These are phyloP conservation scores for Temnothorax ravouxi DNA, from an alignment of 2,888 invertebrate species.

Conservation along the genomic window DNA sequence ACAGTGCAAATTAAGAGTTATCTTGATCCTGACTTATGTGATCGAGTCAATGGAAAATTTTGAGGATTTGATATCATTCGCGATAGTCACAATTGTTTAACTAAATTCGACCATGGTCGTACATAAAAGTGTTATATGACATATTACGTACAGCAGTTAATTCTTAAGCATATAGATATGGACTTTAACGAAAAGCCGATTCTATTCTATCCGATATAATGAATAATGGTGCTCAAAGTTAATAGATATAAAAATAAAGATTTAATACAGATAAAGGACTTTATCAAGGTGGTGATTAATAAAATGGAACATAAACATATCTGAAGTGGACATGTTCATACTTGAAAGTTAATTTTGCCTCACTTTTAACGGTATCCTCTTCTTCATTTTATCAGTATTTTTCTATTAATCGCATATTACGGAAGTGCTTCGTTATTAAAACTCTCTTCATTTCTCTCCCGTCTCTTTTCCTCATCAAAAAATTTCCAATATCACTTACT, in stretches of 20 bases:
- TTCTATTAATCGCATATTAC: neutral
- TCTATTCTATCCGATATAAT: neutral
- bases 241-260: neutral
- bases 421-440: neutral
- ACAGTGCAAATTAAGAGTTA: slow-evolving; percentile 5
- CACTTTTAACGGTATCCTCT: neutral
- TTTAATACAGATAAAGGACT: neutral
- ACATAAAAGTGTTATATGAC: neutral
- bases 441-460: neutral
- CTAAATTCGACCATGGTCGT: neutral
- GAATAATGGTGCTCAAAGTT: neutral
- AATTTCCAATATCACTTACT: neutral
- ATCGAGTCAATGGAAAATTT: slow-evolving; percentile 65
- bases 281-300: neutral
- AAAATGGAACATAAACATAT: neutral
- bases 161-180: neutral
- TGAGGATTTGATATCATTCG: slow-evolving; percentile 7
- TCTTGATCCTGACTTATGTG: slow-evolving; percentile 45
- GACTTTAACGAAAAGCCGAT: neutral
- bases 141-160: neutral
- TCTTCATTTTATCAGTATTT: neutral
- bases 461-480: neutral
- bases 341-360: neutral
- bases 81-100: neutral
- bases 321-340: neutral